phyloP scores from a whole-genome alignment of 2,113 vertebrate genomes.

The Scytalopus superciliaris region DNA sequence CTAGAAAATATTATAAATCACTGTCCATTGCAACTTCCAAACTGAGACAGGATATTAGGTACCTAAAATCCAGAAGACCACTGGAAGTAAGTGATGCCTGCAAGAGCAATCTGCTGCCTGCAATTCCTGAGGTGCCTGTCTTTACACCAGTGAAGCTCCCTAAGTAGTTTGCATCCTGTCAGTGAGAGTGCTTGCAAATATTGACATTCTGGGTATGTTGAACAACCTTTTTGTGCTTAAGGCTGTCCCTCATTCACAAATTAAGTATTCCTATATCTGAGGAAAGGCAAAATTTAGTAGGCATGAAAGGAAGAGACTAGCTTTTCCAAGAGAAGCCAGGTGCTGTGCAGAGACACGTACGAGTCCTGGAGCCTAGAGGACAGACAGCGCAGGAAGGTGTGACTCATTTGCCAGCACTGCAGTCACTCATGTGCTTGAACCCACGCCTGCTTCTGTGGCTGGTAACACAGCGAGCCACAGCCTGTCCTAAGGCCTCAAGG shows the following conservation, averaged over 20 bases:
- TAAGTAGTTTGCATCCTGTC: not conserved
- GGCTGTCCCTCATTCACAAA: not conserved
- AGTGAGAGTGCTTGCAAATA: not conserved
- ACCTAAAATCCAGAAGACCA: not conserved
- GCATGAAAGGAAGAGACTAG: not conserved
- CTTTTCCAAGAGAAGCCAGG: not conserved
- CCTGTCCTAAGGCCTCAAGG: not conserved
- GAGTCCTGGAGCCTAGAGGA: not conserved
- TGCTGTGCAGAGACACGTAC: not conserved
- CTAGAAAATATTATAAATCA: not conserved
- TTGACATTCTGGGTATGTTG: not conserved
- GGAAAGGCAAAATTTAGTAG: not conserved
- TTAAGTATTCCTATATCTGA: not conserved
- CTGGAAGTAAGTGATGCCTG: not conserved
- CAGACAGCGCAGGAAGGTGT: accelerated
- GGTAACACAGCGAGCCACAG: not conserved
- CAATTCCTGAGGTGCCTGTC: not conserved
- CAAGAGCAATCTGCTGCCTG: not conserved
- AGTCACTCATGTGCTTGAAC: not conserved
- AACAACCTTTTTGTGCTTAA: not conserved
- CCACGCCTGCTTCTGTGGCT: accelerated
- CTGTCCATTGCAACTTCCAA: not conserved
- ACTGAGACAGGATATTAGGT: not conserved
- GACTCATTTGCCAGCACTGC: not conserved
- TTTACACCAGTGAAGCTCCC: not conserved